Evolutionary conservation across 2,797 vertebrate species (phyloP).

Genomic region (Cuculus canorus): DNA sequence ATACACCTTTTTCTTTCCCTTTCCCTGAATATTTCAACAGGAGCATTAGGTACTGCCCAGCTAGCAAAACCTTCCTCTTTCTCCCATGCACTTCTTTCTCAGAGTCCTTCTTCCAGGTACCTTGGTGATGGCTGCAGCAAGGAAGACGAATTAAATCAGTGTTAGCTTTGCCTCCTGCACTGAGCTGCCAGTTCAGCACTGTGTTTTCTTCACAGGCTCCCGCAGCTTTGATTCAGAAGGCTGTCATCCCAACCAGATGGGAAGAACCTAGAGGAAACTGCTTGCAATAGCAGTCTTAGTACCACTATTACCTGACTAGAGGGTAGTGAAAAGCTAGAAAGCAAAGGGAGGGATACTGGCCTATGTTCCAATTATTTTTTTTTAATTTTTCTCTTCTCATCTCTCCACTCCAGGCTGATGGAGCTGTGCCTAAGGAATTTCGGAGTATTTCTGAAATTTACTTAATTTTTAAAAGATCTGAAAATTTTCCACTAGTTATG

Average conservation of each 20-base stretch:
- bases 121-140: background rate
- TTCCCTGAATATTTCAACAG: constrained; percentile 5
- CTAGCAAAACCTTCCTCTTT: background rate
- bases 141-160: background rate
- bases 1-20: background rate
- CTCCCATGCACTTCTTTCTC: background rate
- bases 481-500: background rate
- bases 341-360: background rate
- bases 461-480: background rate
- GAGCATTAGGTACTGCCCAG: background rate
- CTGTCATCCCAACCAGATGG: background rate
- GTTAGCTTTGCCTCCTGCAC: background rate
- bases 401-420: background rate
- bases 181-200: background rate
- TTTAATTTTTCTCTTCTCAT: background rate
- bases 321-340: background rate
- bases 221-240: background rate
- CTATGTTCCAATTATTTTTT: background rate
- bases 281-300: background rate
- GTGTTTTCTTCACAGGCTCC: background rate
- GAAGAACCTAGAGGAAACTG: background rate
- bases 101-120: background rate
- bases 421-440: background rate
- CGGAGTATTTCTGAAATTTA: background rate
- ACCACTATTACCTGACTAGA: background rate